phyloP scores from a whole-genome alignment of 2,888 invertebrate species.

The Sussaba pulchella region DNA sequence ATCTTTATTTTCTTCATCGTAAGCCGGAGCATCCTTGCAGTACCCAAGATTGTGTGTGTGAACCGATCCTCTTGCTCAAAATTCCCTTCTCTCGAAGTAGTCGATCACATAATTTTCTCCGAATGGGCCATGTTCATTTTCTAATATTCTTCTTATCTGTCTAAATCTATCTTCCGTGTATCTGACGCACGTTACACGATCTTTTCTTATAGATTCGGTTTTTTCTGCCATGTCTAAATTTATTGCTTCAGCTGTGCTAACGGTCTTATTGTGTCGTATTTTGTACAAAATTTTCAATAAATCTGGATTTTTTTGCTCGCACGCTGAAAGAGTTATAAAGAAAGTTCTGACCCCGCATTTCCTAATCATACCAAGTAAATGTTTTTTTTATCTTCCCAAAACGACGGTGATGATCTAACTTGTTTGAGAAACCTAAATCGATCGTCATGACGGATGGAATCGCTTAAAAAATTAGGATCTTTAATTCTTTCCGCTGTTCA shows the following conservation, averaged over 20 bases:
- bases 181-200: constrained; percentile 39
- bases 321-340: constrained; percentile 81
- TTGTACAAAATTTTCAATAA: constrained; percentile 79
- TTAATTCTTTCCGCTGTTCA: too few relatives aligned
- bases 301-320: too few relatives aligned
- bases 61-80: too few relatives aligned
- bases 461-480: too few relatives aligned
- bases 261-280: constrained; percentile 59
- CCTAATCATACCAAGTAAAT: constrained; percentile 81
- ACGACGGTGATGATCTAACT: too few relatives aligned
- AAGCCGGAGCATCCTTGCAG: constrained; percentile 15
- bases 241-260: constrained; percentile 18
- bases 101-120: constrained; percentile 43
- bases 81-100: constrained; percentile 64
- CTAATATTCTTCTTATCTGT: too few relatives aligned
- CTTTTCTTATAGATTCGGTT: constrained; percentile 66
- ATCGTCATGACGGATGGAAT: too few relatives aligned
- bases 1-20: not conserved
- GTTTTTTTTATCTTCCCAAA: constrained; percentile 80
- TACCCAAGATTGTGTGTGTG: constrained; percentile 26
- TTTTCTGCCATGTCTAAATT: constrained; percentile 52
- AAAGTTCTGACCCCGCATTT: constrained; percentile 81
- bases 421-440: too few relatives aligned
- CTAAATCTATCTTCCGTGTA: too few relatives aligned
- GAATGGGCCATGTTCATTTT: constrained; percentile 66